Conservation (phyloP, 2,113 vertebrate species). For the Brachionichthys hirsutus region DNA sequence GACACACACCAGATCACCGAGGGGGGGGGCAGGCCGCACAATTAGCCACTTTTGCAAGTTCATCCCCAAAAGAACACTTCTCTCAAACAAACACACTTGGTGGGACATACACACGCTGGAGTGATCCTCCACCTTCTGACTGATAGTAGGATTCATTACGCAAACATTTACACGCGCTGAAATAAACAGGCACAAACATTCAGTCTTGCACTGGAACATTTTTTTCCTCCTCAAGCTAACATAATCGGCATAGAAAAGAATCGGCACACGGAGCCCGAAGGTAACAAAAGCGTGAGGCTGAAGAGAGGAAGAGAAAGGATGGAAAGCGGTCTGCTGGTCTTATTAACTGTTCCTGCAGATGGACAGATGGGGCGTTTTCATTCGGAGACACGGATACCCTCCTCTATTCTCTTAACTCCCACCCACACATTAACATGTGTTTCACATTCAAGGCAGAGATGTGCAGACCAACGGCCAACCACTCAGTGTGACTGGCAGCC, state of each 20-base stretch:
- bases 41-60: conserved; percentile 31
- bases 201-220: conserved; percentile 19
- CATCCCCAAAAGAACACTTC: conserved; percentile 27
- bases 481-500: conserved; percentile 63
- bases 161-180: conserved; percentile 64
- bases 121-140: conserved; percentile 33
- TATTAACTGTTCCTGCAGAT: conserved; percentile 81
- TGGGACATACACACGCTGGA: conserved; percentile 8
- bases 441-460: conserved; percentile 79
- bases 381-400: conserved; percentile 82
- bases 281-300: conserved; percentile 31
- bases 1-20: conserved; percentile 67
- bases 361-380: conserved; percentile 78
- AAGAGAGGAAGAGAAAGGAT: conserved; percentile 37
- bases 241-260: conserved; percentile 60
- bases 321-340: conserved; percentile 61
- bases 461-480: conserved; percentile 75
- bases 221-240: too few species aligned
- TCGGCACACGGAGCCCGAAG: conserved; percentile 47
- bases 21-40: conserved; percentile 54
- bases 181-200: conserved; percentile 57
- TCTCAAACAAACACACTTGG: conserved; percentile 36
- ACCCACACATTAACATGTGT: conserved; percentile 81
- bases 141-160: conserved; percentile 20
- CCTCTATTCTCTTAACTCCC: conserved; percentile 77